Evolutionary conservation across 1,140 invertebrate species (phyloP).

Genomic region (Drosophila suzukii): DNA sequence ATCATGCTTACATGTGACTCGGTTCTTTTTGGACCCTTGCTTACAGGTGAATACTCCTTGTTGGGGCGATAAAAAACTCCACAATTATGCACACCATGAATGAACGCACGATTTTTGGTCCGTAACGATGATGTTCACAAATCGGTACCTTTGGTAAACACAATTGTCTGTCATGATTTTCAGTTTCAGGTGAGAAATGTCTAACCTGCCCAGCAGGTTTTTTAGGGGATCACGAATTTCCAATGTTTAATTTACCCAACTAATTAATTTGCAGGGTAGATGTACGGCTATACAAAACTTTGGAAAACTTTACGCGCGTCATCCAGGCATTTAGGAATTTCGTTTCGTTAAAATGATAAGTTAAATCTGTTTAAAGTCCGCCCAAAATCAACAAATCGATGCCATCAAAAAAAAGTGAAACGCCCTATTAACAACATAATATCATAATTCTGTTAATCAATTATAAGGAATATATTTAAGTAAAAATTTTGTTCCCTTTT

Average conservation of each 20-base stretch:
- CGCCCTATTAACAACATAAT: not conserved
- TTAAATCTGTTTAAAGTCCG: conserved; percentile 13
- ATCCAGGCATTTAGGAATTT: conserved; percentile 22
- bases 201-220: conserved; percentile 14
- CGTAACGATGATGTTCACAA: conserved; percentile 31
- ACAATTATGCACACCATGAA: conserved; percentile 8
- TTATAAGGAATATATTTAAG: not conserved
- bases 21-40: conserved; percentile 9
- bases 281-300: not conserved
- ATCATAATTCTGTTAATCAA: not conserved
- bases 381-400: conserved; percentile 1
- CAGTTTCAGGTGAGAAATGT: not conserved
- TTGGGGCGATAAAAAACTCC: conserved; percentile 10
- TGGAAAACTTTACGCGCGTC: conserved; percentile 4
- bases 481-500: not conserved
- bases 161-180: conserved; percentile 13
- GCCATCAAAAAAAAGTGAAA: not conserved
- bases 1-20: conserved; percentile 44
- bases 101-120: conserved; percentile 2
- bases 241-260: not conserved
- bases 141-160: conserved; percentile 4
- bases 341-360: conserved; percentile 4
- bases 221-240: conserved; percentile 12
- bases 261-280: conserved; percentile 8
- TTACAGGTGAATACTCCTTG: conserved; percentile 33